Percentiles rank a stretch among this genome's conserved stretches.
phyloP scores from a whole-genome alignment of 2,888 invertebrate genomes.

The Oligia strigilis region DNA sequence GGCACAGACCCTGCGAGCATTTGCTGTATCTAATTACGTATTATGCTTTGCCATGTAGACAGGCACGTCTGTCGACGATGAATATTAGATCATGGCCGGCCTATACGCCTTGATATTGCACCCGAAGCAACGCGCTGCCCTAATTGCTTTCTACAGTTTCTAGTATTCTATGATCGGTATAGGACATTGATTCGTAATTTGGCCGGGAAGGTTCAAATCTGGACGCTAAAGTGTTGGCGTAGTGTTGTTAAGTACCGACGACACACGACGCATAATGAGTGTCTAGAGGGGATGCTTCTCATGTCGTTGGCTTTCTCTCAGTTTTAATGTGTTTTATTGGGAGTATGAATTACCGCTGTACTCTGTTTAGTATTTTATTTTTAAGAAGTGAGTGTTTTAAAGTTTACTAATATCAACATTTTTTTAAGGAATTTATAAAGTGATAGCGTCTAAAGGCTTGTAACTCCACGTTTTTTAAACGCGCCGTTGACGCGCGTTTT shows the following conservation, averaged over 20 bases:
- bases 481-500: too few relatives aligned
- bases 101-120: slow-evolving; percentile 79
- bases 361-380: neutral
- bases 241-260: slow-evolving; percentile 70
- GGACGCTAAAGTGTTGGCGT: slow-evolving; percentile 67
- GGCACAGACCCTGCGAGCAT: slow-evolving; percentile 82
- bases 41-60: slow-evolving; percentile 88
- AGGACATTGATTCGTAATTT: slow-evolving; percentile 37
- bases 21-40: slow-evolving; percentile 89
- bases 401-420: neutral
- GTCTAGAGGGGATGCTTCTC: slow-evolving; percentile 36
- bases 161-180: slow-evolving; percentile 34
- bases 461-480: too few relatives aligned
- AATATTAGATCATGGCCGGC: slow-evolving; percentile 87
- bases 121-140: slow-evolving; percentile 73
- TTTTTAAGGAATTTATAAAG: neutral
- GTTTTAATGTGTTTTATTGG: slow-evolving; percentile 45
- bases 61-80: slow-evolving; percentile 85
- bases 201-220: slow-evolving; percentile 61
- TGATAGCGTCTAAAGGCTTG: too few relatives aligned
- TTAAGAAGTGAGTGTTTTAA: neutral
- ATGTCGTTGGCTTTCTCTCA: slow-evolving; percentile 40
- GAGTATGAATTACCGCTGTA: neutral
- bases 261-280: slow-evolving; percentile 77
- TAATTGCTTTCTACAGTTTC: slow-evolving; percentile 76